Evolutionary conservation across 2,888 invertebrate genomes (phyloP).

Genomic region (Horisme vitalbata): DNA sequence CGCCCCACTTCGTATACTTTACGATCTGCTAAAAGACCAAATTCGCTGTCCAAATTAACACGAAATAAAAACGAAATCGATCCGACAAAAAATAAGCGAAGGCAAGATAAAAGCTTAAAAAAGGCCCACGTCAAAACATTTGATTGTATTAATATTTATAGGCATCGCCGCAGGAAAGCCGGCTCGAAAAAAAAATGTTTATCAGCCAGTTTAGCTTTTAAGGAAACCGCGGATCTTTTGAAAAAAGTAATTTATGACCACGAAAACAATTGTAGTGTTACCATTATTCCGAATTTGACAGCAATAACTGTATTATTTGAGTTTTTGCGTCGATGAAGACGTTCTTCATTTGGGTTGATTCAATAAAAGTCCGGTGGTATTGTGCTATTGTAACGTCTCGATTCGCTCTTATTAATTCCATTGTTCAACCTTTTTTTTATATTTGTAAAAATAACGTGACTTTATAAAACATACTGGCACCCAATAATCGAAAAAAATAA

Average conservation of each 20-base stretch:
- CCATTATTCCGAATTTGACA: conserved; percentile 80
- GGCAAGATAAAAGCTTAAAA: conserved; percentile 81
- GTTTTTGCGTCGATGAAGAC: conserved; percentile 69
- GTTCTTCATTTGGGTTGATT: conserved; percentile 57
- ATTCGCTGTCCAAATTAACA: conserved; percentile 83
- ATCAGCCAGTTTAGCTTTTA: conserved; percentile 82
- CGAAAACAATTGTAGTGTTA: conserved; percentile 81
- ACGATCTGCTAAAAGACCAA: conserved; percentile 83
- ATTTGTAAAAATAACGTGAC: conserved; percentile 8
- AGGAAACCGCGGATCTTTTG: conserved; percentile 81
- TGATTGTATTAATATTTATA: conserved; percentile 84
- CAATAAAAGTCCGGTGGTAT: conserved; percentile 50
- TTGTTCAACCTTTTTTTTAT: conserved; percentile 30
- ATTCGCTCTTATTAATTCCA: conserved; percentile 33
- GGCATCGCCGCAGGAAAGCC: conserved; percentile 77
- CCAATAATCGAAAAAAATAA: conserved; percentile 13
- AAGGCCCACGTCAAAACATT: conserved; percentile 83
- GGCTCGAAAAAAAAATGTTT: conserved; percentile 76
- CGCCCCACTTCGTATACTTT: conserved; percentile 65
- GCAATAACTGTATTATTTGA: conserved; percentile 74
- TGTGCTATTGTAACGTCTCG: conserved; percentile 29
- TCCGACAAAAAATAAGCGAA: conserved; percentile 77
- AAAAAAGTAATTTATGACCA: conserved; percentile 78
- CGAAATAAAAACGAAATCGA: conserved; percentile 81
- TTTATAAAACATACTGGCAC: conserved; percentile 17